phyloP scores from a whole-genome alignment of 2,113 vertebrate genomes.

The Oxyruncus cristatus region DNA sequence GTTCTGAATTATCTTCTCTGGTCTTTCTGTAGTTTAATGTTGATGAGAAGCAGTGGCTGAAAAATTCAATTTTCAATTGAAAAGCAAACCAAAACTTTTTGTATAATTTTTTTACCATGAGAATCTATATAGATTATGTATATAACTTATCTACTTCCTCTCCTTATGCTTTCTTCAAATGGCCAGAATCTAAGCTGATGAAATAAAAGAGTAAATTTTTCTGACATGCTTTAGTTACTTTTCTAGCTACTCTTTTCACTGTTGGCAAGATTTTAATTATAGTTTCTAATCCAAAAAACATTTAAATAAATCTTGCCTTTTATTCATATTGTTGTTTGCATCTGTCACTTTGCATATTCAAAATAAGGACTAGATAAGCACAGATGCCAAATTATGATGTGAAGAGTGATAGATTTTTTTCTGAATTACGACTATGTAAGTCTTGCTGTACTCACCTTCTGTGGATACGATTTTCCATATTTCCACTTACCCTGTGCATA shows the following conservation, averaged over 20 bases:
- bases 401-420: neutral
- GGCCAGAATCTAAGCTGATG: neutral
- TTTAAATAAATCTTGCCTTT: constrained; percentile 14
- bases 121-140: neutral
- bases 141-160: neutral
- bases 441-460: neutral
- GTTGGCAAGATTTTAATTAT: neutral
- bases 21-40: neutral
- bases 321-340: neutral
- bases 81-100: neutral
- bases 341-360: constrained; percentile 27
- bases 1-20: neutral
- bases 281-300: neutral
- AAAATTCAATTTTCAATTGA: neutral
- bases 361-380: neutral
- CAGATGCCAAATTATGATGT: neutral
- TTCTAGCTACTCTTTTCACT: neutral
- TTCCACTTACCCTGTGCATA: neutral
- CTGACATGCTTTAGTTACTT: neutral
- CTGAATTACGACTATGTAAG: neutral
- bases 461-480: neutral
- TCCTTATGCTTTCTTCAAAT: neutral
- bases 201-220: neutral
- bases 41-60: neutral
- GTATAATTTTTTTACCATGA: neutral